phyloP scores from a whole-genome alignment of 2,113 vertebrate genomes.

The Hymenochirus boettgeri region DNA sequence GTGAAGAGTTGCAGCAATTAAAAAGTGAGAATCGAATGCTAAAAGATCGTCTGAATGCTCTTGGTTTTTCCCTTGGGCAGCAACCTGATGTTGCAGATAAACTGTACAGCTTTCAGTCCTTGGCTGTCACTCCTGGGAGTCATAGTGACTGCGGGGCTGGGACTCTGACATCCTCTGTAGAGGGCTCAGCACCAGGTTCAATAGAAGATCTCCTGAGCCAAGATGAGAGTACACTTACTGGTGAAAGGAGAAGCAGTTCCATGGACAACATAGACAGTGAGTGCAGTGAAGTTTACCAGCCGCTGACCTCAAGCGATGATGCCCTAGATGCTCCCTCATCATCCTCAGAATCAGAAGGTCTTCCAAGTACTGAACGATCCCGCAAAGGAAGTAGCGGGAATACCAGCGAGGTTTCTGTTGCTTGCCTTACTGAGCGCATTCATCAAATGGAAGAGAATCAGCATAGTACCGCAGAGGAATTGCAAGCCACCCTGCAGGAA shows the following conservation, averaged over 20 bases:
- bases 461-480: conserved; percentile 89
- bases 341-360: conserved; percentile 77
- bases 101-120: conserved; percentile 75
- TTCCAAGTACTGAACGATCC: conserved; percentile 77
- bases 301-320: conserved; percentile 87
- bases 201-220: conserved; percentile 86
- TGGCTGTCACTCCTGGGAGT: conserved; percentile 70
- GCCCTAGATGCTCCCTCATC: conserved; percentile 86
- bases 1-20: conserved; percentile 83
- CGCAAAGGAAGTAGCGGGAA: conserved; percentile 82
- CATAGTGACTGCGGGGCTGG: conserved; percentile 76
- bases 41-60: conserved; percentile 84
- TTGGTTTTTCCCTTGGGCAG: conserved; percentile 93
- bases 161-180: conserved; percentile 82
- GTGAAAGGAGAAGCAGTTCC: conserved; percentile 82
- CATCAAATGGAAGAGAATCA: conserved; percentile 97
- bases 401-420: conserved; percentile 86
- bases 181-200: conserved; percentile 87
- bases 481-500: conserved; percentile 90
- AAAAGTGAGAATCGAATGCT: conserved; percentile 94
- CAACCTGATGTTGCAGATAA: conserved; percentile 82
- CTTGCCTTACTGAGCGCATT: conserved; percentile 87
- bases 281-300: conserved; percentile 91
- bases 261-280: conserved; percentile 91
- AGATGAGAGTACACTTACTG: conserved; percentile 73